Evolutionary conservation across 2,797 vertebrate species (phyloP).

Genomic region (Nasua narica): DNA sequence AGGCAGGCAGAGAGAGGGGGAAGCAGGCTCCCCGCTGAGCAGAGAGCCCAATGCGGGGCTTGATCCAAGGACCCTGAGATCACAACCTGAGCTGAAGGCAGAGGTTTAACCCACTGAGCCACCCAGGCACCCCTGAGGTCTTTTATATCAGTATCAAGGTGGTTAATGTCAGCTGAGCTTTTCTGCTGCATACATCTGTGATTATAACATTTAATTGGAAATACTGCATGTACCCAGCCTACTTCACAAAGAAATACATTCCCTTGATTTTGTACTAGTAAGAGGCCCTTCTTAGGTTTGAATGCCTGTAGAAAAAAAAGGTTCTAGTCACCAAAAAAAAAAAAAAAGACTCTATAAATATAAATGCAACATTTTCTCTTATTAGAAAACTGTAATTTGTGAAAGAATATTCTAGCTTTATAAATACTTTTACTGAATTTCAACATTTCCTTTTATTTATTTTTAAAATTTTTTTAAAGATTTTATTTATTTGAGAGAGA

Average conservation of each 20-base stretch:
- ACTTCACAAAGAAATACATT: background rate
- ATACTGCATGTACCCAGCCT: background rate
- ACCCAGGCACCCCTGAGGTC: too few relatives aligned
- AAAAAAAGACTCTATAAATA: background rate
- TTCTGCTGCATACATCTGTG: background rate
- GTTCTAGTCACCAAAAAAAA: background rate
- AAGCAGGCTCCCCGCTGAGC: too few relatives aligned
- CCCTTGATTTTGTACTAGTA: background rate
- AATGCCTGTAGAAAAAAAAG: background rate
- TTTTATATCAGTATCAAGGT: background rate
- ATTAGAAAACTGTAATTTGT: conserved; percentile 11
- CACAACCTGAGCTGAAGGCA: too few relatives aligned
- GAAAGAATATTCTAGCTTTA: background rate
- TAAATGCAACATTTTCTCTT: background rate
- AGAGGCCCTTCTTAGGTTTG: background rate
- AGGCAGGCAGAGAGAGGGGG: too few relatives aligned
- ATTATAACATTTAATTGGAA: background rate
- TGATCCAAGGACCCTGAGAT: too few relatives aligned
- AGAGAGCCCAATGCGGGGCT: too few relatives aligned
- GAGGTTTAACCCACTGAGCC: too few relatives aligned
- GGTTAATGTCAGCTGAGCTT: background rate
- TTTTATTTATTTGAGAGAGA: too few relatives aligned
- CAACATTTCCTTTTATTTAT: background rate
- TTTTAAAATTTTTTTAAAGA: too few relatives aligned
- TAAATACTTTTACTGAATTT: background rate